Conservation (phyloP, 2,888 invertebrate genomes). For the Dilophus febrilis region DNA sequence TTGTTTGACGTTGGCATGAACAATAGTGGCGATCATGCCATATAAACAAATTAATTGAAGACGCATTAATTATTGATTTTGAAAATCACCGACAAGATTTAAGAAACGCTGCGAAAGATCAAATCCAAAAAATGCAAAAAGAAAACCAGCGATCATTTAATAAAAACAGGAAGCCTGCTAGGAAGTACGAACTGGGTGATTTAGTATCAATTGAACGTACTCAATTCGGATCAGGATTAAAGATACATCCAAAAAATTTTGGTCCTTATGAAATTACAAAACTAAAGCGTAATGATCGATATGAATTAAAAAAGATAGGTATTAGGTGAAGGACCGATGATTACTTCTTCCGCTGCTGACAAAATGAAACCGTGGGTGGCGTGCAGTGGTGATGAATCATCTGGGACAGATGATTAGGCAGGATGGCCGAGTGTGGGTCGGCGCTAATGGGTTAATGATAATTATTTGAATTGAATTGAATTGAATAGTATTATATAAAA, state of each 20-base stretch:
- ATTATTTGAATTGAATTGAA: no score
- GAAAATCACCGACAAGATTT: neutral
- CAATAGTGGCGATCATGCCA: neutral
- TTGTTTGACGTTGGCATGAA: neutral
- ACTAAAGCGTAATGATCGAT: neutral
- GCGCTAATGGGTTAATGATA: no score
- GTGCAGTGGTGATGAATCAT: no score
- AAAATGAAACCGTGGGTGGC: no score
- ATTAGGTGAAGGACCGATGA: neutral
- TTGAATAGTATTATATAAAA: no score
- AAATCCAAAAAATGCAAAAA: neutral
- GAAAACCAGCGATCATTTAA: neutral
- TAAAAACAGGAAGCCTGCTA: neutral
- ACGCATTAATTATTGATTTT: neutral
- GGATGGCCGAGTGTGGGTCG: no score
- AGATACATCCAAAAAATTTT: neutral
- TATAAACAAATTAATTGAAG: neutral
- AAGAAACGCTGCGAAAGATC: neutral
- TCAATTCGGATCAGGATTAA: neutral
- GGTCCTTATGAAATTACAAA: neutral
- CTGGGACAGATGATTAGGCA: no score
- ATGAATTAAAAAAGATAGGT: neutral
- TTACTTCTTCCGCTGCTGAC: no score
- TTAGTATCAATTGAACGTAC: neutral
- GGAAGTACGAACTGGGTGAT: neutral